Conservation (phyloP, 64 coral and sea anemone species). For the Stylophora pistillata region DNA sequence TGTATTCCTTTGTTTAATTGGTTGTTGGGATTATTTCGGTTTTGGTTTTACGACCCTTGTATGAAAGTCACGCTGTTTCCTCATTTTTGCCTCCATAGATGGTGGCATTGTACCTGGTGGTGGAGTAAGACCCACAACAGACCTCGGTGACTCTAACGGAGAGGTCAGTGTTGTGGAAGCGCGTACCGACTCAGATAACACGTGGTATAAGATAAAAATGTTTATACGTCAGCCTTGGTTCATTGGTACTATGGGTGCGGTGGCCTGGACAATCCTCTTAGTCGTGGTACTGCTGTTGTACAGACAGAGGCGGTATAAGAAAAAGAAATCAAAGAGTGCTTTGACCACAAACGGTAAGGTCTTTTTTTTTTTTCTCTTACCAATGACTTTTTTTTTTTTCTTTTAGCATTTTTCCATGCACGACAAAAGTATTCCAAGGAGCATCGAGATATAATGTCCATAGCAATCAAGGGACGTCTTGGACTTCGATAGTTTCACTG, state of each 20-base stretch:
- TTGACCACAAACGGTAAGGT: constrained; percentile 46
- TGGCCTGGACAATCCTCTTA: constrained; percentile 73
- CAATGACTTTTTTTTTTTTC: not conserved
- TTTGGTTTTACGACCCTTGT: too few relatives aligned
- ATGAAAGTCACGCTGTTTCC: not conserved
- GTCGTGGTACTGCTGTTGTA: constrained; percentile 76
- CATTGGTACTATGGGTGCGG: constrained; percentile 72
- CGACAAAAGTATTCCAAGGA: not conserved
- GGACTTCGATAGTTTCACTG: too few relatives aligned
- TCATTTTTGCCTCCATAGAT: not conserved
- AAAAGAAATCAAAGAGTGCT: constrained; percentile 16
- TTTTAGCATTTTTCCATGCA: not conserved
- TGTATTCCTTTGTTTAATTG: too few relatives aligned
- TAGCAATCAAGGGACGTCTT: too few relatives aligned
- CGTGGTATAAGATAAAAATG: constrained; percentile 71
- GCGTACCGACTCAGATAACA: constrained; percentile 9
- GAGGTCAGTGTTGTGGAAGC: constrained; percentile 54
- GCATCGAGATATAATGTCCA: not conserved
- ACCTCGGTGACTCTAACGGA: not conserved
- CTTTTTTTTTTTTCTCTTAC: not conserved
- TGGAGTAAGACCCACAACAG: not conserved
- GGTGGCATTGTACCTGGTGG: not conserved
- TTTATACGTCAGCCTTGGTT: constrained; percentile 88
- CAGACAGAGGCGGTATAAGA: constrained; percentile 59
- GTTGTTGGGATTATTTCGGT: too few relatives aligned